Conservation (phyloP, 2,797 vertebrate genomes). For the Squalus acanthias region DNA sequence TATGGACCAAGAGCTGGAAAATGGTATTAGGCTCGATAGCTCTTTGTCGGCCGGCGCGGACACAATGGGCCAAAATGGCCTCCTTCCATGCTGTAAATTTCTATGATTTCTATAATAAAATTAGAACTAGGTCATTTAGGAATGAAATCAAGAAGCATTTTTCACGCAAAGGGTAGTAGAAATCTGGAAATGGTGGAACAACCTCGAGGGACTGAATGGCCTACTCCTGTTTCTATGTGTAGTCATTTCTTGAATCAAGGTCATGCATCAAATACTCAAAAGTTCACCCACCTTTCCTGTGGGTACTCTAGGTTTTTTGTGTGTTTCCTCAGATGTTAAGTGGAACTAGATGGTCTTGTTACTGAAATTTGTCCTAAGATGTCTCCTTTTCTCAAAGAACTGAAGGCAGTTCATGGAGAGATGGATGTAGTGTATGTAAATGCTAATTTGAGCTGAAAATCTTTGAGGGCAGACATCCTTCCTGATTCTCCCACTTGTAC, state of each 20-base stretch:
- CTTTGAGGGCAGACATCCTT: background rate
- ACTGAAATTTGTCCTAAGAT: background rate
- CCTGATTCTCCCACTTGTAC: background rate
- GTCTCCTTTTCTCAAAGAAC: background rate
- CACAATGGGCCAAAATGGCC: too few relatives aligned
- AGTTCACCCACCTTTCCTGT: background rate
- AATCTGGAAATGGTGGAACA: background rate
- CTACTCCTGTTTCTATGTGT: background rate
- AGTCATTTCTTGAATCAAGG: background rate
- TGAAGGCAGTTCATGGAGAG: too few relatives aligned
- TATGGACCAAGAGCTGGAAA: too few relatives aligned
- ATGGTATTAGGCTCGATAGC: too few relatives aligned
- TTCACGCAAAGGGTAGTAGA: background rate
- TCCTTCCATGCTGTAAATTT: too few relatives aligned
- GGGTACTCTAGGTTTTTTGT: background rate
- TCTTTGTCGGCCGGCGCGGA: too few relatives aligned
- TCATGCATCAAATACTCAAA: too few relatives aligned
- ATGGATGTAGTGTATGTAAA: too few relatives aligned
- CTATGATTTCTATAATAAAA: background rate
- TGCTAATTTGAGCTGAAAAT: too few relatives aligned
- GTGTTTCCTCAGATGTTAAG: background rate
- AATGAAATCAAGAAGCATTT: background rate
- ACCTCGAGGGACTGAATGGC: background rate
- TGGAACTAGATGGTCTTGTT: background rate
- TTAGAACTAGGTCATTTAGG: background rate